Percentiles rank a stretch among this genome's conserved stretches.
These are phyloP conservation scores for Phengaris arion DNA, from an alignment of 2,888 invertebrate genomes.

Conservation along the genomic window DNA sequence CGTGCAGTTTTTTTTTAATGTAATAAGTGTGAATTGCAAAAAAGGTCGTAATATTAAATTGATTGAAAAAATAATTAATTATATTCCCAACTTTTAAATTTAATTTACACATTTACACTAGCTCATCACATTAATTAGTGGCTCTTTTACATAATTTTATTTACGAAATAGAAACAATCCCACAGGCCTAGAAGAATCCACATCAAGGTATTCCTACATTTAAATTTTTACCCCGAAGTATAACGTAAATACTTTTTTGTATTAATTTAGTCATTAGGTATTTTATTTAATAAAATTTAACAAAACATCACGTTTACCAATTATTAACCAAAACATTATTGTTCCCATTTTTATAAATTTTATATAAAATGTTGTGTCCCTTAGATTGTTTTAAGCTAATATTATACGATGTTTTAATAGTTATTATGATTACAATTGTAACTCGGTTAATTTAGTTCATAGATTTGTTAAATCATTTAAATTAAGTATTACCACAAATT, in stretches of 20 bases:
- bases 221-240: background rate
- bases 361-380: constrained; percentile 70
- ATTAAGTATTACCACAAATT: background rate
- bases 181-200: background rate
- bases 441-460: constrained; percentile 52
- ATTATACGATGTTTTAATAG: constrained; percentile 31
- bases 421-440: constrained; percentile 40
- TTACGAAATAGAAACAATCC: background rate
- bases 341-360: constrained; percentile 75
- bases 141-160: background rate
- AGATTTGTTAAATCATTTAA: constrained; percentile 44
- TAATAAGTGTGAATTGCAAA: background rate
- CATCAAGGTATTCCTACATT: background rate
- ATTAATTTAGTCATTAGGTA: constrained; percentile 49
- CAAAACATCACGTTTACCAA: constrained; percentile 44
- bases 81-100: too few species aligned
- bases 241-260: constrained; percentile 22
- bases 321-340: constrained; percentile 72
- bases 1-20: constrained; percentile 22
- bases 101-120: too few species aligned
- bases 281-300: constrained; percentile 47
- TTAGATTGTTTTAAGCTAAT: constrained; percentile 56
- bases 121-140: background rate
- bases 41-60: background rate
- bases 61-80: too few species aligned